phyloP scores from a whole-genome alignment of 2,797 vertebrate genomes.

The Avahi laniger region DNA sequence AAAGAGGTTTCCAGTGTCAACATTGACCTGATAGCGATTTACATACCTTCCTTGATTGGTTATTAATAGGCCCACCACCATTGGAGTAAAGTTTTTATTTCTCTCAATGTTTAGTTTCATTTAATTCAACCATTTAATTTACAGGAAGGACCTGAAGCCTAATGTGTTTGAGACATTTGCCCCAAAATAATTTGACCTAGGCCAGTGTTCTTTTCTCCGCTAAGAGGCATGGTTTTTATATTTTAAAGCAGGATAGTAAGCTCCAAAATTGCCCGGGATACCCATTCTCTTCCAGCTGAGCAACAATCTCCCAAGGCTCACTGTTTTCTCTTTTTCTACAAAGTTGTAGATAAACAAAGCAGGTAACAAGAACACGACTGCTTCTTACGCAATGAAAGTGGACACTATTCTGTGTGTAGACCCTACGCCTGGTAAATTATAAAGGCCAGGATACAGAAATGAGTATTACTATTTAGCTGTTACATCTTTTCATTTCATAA shows the following conservation, averaged over 20 bases:
- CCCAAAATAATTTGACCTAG: not conserved
- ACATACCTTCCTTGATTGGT: not conserved
- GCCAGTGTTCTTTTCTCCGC: not conserved
- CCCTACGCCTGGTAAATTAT: not conserved
- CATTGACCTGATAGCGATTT: not conserved
- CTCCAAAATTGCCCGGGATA: not conserved
- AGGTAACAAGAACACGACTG: not conserved
- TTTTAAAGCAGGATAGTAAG: slow-evolving; percentile 6
- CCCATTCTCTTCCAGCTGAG: not conserved
- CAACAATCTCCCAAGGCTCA: not conserved
- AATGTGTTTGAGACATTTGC: not conserved
- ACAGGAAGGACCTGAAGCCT: not conserved
- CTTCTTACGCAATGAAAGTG: not conserved
- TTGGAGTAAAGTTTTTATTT: not conserved
- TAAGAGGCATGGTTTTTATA: not conserved
- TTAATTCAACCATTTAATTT: slow-evolving; percentile 28
- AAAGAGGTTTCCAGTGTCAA: not conserved
- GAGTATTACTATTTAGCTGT: not conserved
- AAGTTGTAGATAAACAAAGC: slow-evolving; percentile 28
- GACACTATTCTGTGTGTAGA: not conserved
- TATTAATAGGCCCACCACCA: not conserved
- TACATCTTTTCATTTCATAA: not conserved
- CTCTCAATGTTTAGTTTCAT: slow-evolving; percentile 5
- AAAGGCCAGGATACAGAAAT: not conserved
- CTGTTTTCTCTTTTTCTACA: not conserved